These are phyloP conservation scores for Tinea pellionella DNA, from an alignment of 2,888 invertebrate species.

Conservation along the genomic window DNA sequence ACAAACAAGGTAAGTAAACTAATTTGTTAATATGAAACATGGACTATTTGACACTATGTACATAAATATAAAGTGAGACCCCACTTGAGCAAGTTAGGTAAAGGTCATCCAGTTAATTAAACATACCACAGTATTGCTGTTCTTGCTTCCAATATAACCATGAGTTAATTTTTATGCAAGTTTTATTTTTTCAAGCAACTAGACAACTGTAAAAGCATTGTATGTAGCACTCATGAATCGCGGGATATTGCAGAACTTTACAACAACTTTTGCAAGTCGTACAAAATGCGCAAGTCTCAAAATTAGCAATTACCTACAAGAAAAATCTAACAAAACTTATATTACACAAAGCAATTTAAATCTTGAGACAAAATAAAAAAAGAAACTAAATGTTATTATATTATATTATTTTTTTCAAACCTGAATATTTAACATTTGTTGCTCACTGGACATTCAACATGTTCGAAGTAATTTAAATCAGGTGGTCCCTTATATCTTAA, in stretches of 20 bases:
- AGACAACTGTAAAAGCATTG: background rate
- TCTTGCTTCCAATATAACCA: too few species aligned
- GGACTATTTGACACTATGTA: too few species aligned
- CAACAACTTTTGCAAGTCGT: background rate
- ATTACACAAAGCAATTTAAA: background rate
- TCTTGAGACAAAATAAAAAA: background rate
- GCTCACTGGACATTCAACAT: background rate
- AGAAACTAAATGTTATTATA: too few species aligned
- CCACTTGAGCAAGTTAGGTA: background rate
- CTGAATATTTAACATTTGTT: too few species aligned
- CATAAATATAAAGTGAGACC: too few species aligned
- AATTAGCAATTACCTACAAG: background rate
- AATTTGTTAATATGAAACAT: too few species aligned
- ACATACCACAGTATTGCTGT: background rate
- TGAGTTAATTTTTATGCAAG: too few species aligned
- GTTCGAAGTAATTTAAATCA: slow-evolving; percentile 17
- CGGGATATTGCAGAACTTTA: background rate
- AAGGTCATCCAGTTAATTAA: background rate
- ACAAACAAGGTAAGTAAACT: too few species aligned
- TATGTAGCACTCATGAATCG: background rate
- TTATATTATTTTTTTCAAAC: too few species aligned
- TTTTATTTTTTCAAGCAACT: too few species aligned
- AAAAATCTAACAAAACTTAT: background rate
- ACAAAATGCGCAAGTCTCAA: background rate
- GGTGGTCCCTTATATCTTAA: slow-evolving; percentile 60